These are phyloP conservation scores for Cairina moschata DNA, from an alignment of 2,113 vertebrate species.

Conservation along the genomic window DNA sequence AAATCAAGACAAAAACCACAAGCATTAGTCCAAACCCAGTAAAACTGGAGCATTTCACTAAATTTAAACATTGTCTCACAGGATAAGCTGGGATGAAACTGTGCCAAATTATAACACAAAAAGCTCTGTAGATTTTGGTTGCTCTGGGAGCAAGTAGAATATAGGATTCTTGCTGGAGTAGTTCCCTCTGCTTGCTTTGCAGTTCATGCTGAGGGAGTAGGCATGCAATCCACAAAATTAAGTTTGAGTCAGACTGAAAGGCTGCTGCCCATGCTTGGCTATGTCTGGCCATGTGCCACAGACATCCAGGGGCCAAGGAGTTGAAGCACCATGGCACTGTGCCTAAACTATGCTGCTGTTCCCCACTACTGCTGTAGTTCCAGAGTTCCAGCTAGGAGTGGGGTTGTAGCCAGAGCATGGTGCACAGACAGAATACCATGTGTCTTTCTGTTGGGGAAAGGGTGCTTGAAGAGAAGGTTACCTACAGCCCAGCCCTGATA, in stretches of 20 bases:
- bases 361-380: not conserved
- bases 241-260: not conserved
- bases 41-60: not conserved
- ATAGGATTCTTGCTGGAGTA: not conserved
- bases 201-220: not conserved
- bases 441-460: not conserved
- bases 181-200: not conserved
- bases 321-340: accelerated
- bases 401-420: not conserved
- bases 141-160: not conserved
- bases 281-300: accelerated
- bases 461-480: not conserved
- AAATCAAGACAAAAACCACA: not conserved
- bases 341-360: not conserved
- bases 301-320: not conserved
- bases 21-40: not conserved
- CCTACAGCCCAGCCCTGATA: not conserved
- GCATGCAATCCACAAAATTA: not conserved
- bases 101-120: not conserved
- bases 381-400: not conserved
- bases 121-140: not conserved
- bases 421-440: not conserved
- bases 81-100: not conserved
- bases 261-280: not conserved
- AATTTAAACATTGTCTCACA: not conserved